Evolutionary conservation across 2,888 invertebrate species (phyloP), one percentile per base, ranked within the genome.

Genomic region (Brachypterus glaber): DNA sequence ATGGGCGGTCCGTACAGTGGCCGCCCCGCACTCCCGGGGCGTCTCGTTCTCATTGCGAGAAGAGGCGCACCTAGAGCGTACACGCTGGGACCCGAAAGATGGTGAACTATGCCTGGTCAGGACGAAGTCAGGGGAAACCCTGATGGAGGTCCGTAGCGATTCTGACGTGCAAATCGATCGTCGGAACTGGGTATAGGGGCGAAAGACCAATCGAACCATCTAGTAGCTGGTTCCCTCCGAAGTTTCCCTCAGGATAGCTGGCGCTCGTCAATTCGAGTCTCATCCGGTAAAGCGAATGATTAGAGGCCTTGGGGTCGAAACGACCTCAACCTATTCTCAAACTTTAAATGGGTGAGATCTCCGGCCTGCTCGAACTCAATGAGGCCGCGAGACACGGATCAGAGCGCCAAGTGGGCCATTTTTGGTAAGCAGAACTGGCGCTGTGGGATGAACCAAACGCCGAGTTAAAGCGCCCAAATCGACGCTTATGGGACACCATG

Each of bases 141-240:
- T 74, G 76, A 70, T 77, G 77, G 77, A 78, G 72, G 77, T 72
- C 74, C 75, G 76, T 64, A 77, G 76, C 76, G 75, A 71, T 76
- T 77, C 77, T 79, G 78, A 79, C 76, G 77, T 79, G 78, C 78
- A 79, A 80, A 80, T 80, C 78, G 78, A 77, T 80, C 77, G 74
- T 78, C 73, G 66, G 74, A 79, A 72, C 73, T 77, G 76, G 73
- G 76, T 76, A 77, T 77, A 79, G 77, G 73, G 77, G 73, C 71
- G 71, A 72, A 73, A 73, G 72, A 71, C 72, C 73, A 78, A 79
- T 79, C 75, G 75, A 78, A 78, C 77, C 76, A 76, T 79, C 77
- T 79, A 76, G 75, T 77, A 78, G 77, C 77, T 79, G 77, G 78
- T 78, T 77, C 75, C 77, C 70, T 72, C 76, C 73, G 77, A 79